Evolutionary conservation across 2,888 invertebrate species (phyloP).

Genomic region (Hoplodrina blanda): DNA sequence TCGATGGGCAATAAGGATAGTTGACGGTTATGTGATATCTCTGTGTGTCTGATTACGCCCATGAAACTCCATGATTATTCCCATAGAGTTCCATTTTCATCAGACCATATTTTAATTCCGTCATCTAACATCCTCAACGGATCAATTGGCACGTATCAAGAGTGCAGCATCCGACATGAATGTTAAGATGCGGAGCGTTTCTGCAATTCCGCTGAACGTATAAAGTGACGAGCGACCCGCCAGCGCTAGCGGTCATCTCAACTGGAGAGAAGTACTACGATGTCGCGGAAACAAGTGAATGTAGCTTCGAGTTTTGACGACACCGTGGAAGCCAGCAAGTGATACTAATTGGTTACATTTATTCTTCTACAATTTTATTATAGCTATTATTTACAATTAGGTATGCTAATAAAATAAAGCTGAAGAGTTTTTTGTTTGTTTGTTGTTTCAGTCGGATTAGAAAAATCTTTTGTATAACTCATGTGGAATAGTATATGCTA

Average conservation of each 20-base stretch:
- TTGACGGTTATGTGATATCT: too few relatives aligned
- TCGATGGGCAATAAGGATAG: too few relatives aligned
- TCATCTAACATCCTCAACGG: neutral
- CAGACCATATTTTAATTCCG: conserved; percentile 8
- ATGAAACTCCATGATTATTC: neutral
- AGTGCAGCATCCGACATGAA: conserved; percentile 31
- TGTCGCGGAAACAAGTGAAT: neutral
- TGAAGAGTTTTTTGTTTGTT: too few relatives aligned
- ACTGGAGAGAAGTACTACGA: conserved; percentile 18
- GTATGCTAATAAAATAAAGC: too few relatives aligned
- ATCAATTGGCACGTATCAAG: conserved; percentile 25
- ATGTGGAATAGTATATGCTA: too few relatives aligned
- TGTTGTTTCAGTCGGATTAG: too few relatives aligned
- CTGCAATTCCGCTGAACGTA: conserved; percentile 25
- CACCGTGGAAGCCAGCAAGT: neutral
- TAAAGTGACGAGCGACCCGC: conserved; percentile 7
- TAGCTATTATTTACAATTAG: too few relatives aligned
- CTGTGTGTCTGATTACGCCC: too few relatives aligned
- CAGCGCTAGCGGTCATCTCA: conserved; percentile 9
- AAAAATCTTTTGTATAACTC: too few relatives aligned
- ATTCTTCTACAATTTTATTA: too few relatives aligned
- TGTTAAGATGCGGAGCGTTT: conserved; percentile 32
- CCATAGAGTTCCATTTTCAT: neutral
- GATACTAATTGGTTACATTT: neutral
- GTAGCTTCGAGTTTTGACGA: conserved; percentile 12